A percentile compares a stretch with the other conserved stretches of the same genome.
Evolutionary conservation across 1,140 invertebrate species (phyloP).

Genomic region (Drosophila malerkotliana): DNA sequence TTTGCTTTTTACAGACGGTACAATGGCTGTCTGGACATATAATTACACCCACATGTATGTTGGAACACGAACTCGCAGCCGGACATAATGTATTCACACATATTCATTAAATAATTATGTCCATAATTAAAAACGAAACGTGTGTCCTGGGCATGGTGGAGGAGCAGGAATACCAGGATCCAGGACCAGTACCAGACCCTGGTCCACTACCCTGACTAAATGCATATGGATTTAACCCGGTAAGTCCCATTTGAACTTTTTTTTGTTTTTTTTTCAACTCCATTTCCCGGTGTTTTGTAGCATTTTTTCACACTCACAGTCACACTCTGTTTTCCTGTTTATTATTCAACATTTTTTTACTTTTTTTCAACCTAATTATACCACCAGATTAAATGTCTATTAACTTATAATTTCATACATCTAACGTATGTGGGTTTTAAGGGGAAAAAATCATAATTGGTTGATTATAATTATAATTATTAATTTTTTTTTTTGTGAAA

Average conservation of each 20-base stretch:
- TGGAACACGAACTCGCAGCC: background rate
- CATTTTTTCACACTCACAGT: background rate
- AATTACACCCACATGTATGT: constrained; percentile 37
- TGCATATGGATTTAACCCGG: too few relatives aligned
- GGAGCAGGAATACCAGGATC: background rate
- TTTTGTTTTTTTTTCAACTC: background rate
- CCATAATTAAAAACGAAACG: constrained; percentile 70
- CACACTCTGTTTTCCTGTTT: background rate
- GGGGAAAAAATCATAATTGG: background rate
- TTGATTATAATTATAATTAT: background rate
- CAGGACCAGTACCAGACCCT: background rate
- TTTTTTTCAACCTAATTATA: constrained; percentile 15
- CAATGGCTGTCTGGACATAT: constrained; percentile 49
- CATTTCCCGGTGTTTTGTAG: background rate
- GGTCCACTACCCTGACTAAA: too few relatives aligned
- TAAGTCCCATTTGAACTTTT: too few relatives aligned
- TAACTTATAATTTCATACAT: constrained; percentile 17
- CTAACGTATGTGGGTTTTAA: constrained; percentile 8
- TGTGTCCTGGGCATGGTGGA: constrained; percentile 6
- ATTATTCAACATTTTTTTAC: background rate
- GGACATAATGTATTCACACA: constrained; percentile 44
- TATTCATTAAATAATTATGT: constrained; percentile 78
- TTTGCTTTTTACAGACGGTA: constrained; percentile 22
- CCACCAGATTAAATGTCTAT: constrained; percentile 30
- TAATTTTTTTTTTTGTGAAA: too few relatives aligned